Conservation (phyloP, 2,888 invertebrate species). For the Rhorus exstirpatorius region DNA sequence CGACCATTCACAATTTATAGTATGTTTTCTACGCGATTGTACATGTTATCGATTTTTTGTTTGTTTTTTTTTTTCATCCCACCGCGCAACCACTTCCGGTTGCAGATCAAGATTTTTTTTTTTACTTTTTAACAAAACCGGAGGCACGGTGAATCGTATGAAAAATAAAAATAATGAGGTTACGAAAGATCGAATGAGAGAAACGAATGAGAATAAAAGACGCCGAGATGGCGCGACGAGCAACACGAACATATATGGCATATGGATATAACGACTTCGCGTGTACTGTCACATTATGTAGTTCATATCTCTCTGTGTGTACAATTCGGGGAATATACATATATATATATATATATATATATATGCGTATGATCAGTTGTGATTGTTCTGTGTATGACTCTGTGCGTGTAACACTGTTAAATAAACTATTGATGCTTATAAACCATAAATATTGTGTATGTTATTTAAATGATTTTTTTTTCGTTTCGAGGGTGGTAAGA, state of each 20-base stretch:
- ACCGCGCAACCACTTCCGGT: constrained; percentile 48
- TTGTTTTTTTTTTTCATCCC: constrained; percentile 53
- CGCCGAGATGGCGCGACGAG: not conserved
- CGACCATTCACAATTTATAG: constrained; percentile 39
- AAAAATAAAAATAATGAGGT: constrained; percentile 63
- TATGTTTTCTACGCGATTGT: constrained; percentile 73
- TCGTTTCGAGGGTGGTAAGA: no score
- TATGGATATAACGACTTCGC: constrained; percentile 85
- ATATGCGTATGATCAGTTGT: constrained; percentile 80
- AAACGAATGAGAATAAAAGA: no score
- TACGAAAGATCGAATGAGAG: constrained; percentile 40
- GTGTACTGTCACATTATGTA: constrained; percentile 73
- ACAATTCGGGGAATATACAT: constrained; percentile 71
- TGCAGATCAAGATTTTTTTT: constrained; percentile 51
- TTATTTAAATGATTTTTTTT: not conserved
- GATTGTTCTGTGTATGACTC: constrained; percentile 85
- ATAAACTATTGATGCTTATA: constrained; percentile 85
- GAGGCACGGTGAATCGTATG: no score
- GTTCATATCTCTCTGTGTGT: constrained; percentile 75
- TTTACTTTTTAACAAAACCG: no score
- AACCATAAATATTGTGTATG: constrained; percentile 55
- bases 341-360: no score
- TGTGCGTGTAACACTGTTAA: constrained; percentile 85
- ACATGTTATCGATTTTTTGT: constrained; percentile 62
- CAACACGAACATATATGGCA: constrained; percentile 81